These are phyloP conservation scores for Myanophis thanlyinensis DNA, from an alignment of 2,113 vertebrate species.

Conservation along the genomic window DNA sequence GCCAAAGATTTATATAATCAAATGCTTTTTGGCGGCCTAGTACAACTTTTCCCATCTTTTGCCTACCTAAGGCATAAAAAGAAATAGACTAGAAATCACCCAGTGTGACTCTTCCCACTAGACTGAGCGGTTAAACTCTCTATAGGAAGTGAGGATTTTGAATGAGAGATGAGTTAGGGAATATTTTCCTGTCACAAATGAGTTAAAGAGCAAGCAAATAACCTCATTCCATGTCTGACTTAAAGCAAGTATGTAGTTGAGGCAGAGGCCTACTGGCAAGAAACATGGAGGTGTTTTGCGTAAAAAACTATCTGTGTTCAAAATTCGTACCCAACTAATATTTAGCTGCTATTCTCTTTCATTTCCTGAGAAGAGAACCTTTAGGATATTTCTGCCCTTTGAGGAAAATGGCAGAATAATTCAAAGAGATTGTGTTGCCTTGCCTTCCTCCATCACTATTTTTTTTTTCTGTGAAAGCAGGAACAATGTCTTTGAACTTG, in stretches of 20 bases:
- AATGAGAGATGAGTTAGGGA: not conserved
- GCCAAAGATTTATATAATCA: not conserved
- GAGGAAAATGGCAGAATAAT: not conserved
- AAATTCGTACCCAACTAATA: not conserved
- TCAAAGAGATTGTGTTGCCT: not conserved
- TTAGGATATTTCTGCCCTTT: not conserved
- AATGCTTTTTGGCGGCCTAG: not conserved
- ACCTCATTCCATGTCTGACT: not conserved
- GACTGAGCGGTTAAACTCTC: not conserved
- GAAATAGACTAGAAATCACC: too few relatives aligned
- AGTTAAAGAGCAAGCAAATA: not conserved
- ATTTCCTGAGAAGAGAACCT: not conserved
- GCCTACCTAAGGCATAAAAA: too few relatives aligned
- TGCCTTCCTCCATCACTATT: not conserved
- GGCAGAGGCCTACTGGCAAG: not conserved
- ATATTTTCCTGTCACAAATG: not conserved
- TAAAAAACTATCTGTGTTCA: not conserved
- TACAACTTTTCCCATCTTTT: not conserved
- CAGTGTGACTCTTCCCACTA: not conserved
- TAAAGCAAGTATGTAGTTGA: not conserved
- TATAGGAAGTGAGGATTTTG: not conserved
- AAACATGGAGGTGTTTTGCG: not conserved
- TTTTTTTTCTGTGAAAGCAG: not conserved
- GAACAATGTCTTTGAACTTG: not conserved
- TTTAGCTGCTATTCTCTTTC: not conserved